Percentiles rank a stretch among this genome's conserved stretches.
Evolutionary conservation across 2,888 invertebrate species (phyloP).

Genomic region (Syrphus vitripennis): DNA sequence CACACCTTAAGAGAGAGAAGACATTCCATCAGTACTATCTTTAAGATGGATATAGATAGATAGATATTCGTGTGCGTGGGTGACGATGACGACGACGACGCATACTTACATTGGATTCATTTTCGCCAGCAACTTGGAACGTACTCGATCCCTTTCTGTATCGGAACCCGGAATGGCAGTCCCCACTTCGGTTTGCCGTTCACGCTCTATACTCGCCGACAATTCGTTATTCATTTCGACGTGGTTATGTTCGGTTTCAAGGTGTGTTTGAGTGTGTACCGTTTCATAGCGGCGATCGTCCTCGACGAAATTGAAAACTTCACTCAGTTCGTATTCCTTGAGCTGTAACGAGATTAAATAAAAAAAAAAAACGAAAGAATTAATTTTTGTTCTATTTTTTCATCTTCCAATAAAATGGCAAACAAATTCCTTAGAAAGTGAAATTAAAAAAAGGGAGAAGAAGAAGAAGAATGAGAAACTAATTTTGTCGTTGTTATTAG

Average conservation of each 20-base stretch:
- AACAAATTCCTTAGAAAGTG: conserved; percentile 43
- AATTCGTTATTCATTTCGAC: conserved; percentile 88
- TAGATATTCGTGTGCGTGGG: background rate
- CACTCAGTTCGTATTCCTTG: conserved; percentile 93
- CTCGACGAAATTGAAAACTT: conserved; percentile 91
- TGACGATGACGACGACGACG: too few species aligned
- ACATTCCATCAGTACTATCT: background rate
- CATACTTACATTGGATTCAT: conserved; percentile 80
- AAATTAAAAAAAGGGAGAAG: too few species aligned
- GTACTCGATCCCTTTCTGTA: conserved; percentile 82
- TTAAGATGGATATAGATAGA: background rate
- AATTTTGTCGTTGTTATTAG: conserved; percentile 34
- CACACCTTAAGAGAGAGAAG: too few species aligned
- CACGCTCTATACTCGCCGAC: conserved; percentile 90
- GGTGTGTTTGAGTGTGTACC: conserved; percentile 81
- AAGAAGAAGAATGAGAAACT: conserved; percentile 20
- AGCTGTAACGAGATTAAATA: conserved; percentile 83
- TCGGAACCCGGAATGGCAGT: conserved; percentile 78
- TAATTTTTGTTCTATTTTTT: background rate
- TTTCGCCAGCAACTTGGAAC: conserved; percentile 79
- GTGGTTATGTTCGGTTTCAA: conserved; percentile 80
- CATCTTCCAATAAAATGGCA: conserved; percentile 57
- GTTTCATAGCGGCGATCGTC: conserved; percentile 90
- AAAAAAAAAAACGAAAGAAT: conserved; percentile 16
- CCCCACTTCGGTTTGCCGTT: conserved; percentile 86